Percentiles rank a stretch among this genome's conserved stretches.
Conservation (phyloP, 2,888 invertebrate genomes). For the Cetonia aurata region DNA sequence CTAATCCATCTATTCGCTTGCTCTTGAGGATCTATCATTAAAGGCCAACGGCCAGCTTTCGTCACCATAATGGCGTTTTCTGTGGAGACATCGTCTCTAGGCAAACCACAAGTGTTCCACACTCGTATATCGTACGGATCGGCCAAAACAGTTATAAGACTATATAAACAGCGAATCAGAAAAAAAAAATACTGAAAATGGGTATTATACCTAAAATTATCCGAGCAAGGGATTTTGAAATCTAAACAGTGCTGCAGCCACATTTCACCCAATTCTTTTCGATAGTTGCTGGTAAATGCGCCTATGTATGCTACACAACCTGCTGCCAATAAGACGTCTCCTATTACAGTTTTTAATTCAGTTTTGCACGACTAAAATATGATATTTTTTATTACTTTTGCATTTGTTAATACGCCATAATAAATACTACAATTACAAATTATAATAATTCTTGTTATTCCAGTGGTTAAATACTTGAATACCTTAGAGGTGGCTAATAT, state of each 20-base stretch:
- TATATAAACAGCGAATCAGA: slow-evolving; percentile 63
- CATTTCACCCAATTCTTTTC: slow-evolving; percentile 74
- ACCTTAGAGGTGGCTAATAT: too few relatives aligned
- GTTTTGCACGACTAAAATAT: slow-evolving; percentile 72
- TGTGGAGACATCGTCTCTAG: slow-evolving; percentile 88
- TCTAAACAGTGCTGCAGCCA: slow-evolving; percentile 80
- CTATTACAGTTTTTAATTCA: slow-evolving; percentile 74
- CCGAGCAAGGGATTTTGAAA: slow-evolving; percentile 79
- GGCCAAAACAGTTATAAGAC: slow-evolving; percentile 79
- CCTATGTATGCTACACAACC: slow-evolving; percentile 93
- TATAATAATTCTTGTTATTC: too few relatives aligned
- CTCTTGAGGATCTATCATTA: slow-evolving; percentile 96
- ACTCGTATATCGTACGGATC: slow-evolving; percentile 88
- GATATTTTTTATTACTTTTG: slow-evolving; percentile 40
- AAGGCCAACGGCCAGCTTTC: slow-evolving; percentile 85
- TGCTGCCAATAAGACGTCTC: slow-evolving; percentile 89
- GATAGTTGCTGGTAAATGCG: slow-evolving; percentile 83
- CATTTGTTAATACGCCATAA: background rate
- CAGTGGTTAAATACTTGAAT: too few relatives aligned
- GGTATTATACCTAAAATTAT: slow-evolving; percentile 72
- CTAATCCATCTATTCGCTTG: slow-evolving; percentile 95
- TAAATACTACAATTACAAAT: too few relatives aligned
- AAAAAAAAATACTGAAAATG: background rate
- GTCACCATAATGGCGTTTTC: slow-evolving; percentile 94
- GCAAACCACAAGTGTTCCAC: slow-evolving; percentile 92